Evolutionary conservation across 2,797 vertebrate species (phyloP).

Genomic region (Centropyge bicolor): DNA sequence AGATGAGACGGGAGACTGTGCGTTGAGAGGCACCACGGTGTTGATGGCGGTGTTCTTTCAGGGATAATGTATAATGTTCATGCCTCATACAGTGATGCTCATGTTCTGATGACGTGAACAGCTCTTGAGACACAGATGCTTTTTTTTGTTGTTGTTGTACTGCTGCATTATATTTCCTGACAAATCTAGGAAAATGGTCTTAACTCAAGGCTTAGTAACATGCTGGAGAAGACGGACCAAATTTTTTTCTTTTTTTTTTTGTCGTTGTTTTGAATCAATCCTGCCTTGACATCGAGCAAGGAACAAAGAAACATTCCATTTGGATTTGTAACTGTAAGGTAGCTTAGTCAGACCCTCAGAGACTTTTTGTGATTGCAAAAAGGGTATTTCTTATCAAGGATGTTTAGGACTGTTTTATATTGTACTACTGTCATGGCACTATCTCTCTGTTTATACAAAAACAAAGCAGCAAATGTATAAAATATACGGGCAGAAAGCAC

Average conservation of each 20-base stretch:
- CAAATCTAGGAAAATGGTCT: conserved; percentile 47
- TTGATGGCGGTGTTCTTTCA: conserved; percentile 71
- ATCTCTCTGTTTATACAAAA: conserved; percentile 75
- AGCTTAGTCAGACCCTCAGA: conserved; percentile 73
- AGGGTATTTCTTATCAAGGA: conserved; percentile 70
- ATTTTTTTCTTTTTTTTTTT: conserved; percentile 71
- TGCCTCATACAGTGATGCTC: conserved; percentile 58
- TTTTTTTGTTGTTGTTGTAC: conserved; percentile 60
- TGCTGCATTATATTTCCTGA: conserved; percentile 64
- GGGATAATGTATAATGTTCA: conserved; percentile 74
- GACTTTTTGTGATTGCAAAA: conserved; percentile 58
- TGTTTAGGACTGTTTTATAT: conserved; percentile 78
- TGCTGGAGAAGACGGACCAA: conserved; percentile 88
- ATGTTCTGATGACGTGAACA: conserved; percentile 67
- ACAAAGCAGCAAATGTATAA: conserved; percentile 34
- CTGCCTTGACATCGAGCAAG: conserved; percentile 86
- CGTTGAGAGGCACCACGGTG: conserved; percentile 38
- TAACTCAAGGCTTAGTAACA: conserved; percentile 80
- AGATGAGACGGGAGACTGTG: conserved; percentile 36
- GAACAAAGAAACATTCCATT: conserved; percentile 87
- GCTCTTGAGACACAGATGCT: conserved; percentile 58
- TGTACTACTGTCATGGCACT: conserved; percentile 60
- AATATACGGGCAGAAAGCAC: conserved; percentile 45
- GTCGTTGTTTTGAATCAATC: conserved; percentile 78
- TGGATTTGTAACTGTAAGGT: conserved; percentile 79